Evolutionary conservation across 2,888 invertebrate genomes (phyloP), one percentile per base, ranked within the genome.

Genomic region (Acanthosoma haemorrhoidale): DNA sequence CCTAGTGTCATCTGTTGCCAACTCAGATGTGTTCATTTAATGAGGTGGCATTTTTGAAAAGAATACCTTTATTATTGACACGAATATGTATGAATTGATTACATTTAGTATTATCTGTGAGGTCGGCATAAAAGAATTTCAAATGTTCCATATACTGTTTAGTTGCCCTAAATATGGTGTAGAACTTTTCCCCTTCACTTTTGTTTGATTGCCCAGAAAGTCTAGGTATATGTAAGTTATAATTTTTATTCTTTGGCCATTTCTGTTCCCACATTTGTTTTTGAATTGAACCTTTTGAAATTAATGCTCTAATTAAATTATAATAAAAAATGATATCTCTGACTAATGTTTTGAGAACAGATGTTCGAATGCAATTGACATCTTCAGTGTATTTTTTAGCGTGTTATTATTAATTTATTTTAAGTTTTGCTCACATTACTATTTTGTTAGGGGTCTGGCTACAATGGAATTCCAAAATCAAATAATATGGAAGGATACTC

Each of bases 401-500:
- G 41, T 4, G 5, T 16, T 41, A 16, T 5, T 9, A 41, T 8
- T 41, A 4, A n/a, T 8, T 41, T 41, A 41, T 41, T 41, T 41
- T 16, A 38, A 1, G 18, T 61, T 16, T 6, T 4, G 41, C 15
- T 5, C 11, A 4, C 16, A 15, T 63, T 21, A 5, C 43, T 68
- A 4, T 57, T 32, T 59, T 58, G 11, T 21, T 51, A 73, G 73
- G 71, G 69, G 9, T 43, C 68, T 34, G 68, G 70, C 25, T 73
- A 72, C 69, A 72, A 73, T 73, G 73, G 73, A 58, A 36, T 71
- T 60, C 31, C 57, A n/a, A 60, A 68, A 66, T 51, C 70, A 29
- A 36, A 66, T 51, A 71, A 64, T 60, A 74, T 75, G 74, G 75
- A 75, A 15, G 70, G 69, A 18, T 75, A 73, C 63, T 72, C 75